Conservation (phyloP, 2,797 vertebrate genomes). For the Poeciliopsis infans region DNA sequence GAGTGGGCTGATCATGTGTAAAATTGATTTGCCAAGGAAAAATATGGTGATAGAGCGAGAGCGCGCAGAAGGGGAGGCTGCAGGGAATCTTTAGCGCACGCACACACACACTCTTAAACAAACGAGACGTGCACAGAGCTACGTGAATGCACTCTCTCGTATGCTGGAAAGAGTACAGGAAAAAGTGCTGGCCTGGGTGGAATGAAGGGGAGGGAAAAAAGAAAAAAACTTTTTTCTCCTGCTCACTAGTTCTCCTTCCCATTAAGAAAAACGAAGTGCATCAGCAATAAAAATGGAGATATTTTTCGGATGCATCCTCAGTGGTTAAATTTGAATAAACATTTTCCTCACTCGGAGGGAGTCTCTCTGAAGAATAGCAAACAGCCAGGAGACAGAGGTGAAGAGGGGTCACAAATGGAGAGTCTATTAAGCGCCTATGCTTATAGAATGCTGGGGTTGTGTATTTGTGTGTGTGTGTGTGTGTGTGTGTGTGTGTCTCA, state of each 20-base stretch:
- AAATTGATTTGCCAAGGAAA: constrained; percentile 99
- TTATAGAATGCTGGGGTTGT: constrained; percentile 35
- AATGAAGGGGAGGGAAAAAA: constrained; percentile 42
- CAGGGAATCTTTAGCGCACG: constrained; percentile 73
- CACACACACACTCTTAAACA: constrained; percentile 59
- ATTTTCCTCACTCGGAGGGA: constrained; percentile 60
- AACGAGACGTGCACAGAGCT: constrained; percentile 47
- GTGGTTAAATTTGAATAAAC: constrained; percentile 75
- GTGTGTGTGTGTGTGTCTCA: neutral
- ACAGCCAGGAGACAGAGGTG: constrained; percentile 66
- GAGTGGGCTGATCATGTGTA: constrained; percentile 99
- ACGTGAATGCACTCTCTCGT: constrained; percentile 48
- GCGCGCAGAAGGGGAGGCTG: constrained; percentile 73
- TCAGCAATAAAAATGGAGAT: constrained; percentile 81
- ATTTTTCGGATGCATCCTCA: constrained; percentile 72
- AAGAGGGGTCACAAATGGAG: constrained; percentile 60
- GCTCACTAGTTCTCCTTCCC: constrained; percentile 73
- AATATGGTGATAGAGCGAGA: constrained; percentile 94
- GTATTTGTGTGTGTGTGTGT: neutral
- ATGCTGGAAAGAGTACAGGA: constrained; percentile 76
- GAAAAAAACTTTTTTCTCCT: constrained; percentile 64
- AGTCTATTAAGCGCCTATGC: constrained; percentile 48
- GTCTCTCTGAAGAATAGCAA: constrained; percentile 72
- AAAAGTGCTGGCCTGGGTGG: constrained; percentile 83
- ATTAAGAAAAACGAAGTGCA: constrained; percentile 82